Evolutionary conservation across 1,140 invertebrate genomes (phyloP).

Genomic region (Diprion similis): DNA sequence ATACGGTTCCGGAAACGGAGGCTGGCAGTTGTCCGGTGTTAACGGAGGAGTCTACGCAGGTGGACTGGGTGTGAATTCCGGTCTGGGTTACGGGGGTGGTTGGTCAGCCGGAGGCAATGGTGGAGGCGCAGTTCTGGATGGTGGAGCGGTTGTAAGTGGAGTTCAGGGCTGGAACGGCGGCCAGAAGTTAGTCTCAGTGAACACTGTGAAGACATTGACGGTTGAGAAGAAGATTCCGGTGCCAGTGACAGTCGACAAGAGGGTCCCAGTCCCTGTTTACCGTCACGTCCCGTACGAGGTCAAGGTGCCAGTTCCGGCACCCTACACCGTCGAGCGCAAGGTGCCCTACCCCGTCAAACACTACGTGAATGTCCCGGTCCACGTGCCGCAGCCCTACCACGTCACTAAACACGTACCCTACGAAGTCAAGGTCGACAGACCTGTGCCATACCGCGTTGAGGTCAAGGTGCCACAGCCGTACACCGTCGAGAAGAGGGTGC

Average conservation of each 20-base stretch:
- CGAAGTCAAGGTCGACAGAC: constrained; percentile 31
- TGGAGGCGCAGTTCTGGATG: constrained; percentile 39
- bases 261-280: constrained; percentile 27
- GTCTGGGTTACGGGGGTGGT: constrained; percentile 39
- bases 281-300: constrained; percentile 22
- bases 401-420: constrained; percentile 20
- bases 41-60: constrained; percentile 31
- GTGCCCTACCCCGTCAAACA: constrained; percentile 32
- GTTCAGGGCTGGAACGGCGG: constrained; percentile 46
- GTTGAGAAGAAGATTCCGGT: constrained; percentile 24
- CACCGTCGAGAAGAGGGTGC: constrained; percentile 71
- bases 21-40: constrained; percentile 28
- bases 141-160: neutral
- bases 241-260: constrained; percentile 33
- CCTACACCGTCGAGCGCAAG: constrained; percentile 32
- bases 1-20: constrained; percentile 4
- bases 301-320: constrained; percentile 15
- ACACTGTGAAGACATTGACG: constrained; percentile 19
- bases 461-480: constrained; percentile 47
- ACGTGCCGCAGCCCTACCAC: constrained; percentile 17
- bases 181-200: constrained; percentile 65
- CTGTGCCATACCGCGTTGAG: constrained; percentile 32
- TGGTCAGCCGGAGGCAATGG: constrained; percentile 32
- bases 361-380: constrained; percentile 14
- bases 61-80: constrained; percentile 29